Conservation (phyloP, 2,888 invertebrate genomes). For the Eupithecia abbreviata region DNA sequence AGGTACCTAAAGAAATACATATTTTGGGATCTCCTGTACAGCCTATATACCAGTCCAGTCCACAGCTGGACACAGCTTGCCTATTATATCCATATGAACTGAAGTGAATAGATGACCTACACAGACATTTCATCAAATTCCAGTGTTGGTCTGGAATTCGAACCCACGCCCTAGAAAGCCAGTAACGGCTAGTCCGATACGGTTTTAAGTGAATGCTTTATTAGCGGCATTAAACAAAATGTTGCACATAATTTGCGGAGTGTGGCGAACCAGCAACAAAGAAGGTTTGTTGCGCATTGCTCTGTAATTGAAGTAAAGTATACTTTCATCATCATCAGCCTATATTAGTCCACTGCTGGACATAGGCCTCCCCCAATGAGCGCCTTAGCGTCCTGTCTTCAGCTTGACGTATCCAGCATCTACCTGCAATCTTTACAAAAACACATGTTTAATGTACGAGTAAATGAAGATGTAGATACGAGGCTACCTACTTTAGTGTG, state of each 20-base stretch:
- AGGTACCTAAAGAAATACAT: background rate
- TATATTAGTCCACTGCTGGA: background rate
- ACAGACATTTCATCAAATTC: background rate
- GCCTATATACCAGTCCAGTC: background rate
- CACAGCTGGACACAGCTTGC: background rate
- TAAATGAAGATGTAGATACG: too few relatives aligned
- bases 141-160: background rate
- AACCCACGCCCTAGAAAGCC: constrained; percentile 13
- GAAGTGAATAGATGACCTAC: background rate
- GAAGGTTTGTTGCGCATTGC: background rate
- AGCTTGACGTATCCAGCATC: too few relatives aligned
- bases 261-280: background rate
- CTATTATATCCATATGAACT: background rate
- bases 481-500: too few relatives aligned
- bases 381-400: too few relatives aligned
- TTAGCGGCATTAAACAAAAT: constrained; percentile 12
- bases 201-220: constrained; percentile 13
- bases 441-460: too few relatives aligned
- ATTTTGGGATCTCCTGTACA: background rate
- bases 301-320: background rate
- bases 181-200: background rate
- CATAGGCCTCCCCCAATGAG: too few relatives aligned
- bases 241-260: constrained; percentile 15
- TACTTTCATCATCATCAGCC: background rate
- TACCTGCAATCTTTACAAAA: too few relatives aligned